Evolutionary conservation across 2,113 vertebrate species (phyloP), one percentile per base, ranked within the genome.

Genomic region (Gambusia holbrooki): DNA sequence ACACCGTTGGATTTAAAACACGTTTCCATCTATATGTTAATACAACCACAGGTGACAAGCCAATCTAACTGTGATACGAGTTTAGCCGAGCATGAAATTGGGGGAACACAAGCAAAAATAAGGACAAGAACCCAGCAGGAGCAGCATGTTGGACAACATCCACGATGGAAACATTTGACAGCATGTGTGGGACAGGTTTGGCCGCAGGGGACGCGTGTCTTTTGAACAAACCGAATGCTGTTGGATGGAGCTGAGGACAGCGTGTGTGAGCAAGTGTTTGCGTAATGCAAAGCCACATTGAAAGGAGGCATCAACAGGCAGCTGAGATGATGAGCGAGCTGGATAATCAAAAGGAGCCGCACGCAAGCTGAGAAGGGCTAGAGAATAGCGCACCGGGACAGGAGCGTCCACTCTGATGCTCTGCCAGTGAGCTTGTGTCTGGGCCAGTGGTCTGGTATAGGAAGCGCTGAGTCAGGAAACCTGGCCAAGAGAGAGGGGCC

Each of bases 21-120:
- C 74, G 86, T 91, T 92, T 92, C 84, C 85, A 93, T 93, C 90
- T 93, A 93, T 91, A 93, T 94, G 92, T 92, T 91, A 93, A 93
- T 92, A 77, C 86, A 80, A 82, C 82, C 84, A 84, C 88, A 84
- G 86, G 85, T 91, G 90, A 92, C 81, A 77, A 90, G 82, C 84
- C 86, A 85, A 86, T 87, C 86, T 87, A 84, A 66, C 79, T 80
- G 58, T 87, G 90, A 91, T 90, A 80, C 40, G 85, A 48, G 83
- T 83, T 88, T 80, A 86, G 65, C 89, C 68, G 60, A 75, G 83
- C 90, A 80, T 92, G 89, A 93, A 92, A 94, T 92, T 92, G 86
- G 80, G 35, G 84, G 87, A 71, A 83, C 84, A 85, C 89, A 88
- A 89, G 91, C 88, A 92, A 91, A 89, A 83, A 88, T 81, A 83